Evolutionary conservation across 2,888 invertebrate genomes (phyloP), one percentile per base, ranked within the genome.

Genomic region (Coleophora flavipennella): DNA sequence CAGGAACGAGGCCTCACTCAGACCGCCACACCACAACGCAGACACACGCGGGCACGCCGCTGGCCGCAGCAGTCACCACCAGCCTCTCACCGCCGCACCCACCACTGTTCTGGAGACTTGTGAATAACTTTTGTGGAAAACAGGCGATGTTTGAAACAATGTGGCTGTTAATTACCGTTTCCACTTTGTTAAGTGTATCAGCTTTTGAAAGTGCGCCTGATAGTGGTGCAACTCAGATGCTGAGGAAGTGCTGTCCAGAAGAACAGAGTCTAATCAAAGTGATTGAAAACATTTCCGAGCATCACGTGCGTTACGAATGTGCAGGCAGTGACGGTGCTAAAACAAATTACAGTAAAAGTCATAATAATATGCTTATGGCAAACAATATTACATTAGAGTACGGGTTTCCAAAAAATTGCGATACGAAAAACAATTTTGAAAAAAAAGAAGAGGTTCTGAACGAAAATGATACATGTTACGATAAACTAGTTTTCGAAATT

Each of bases 221-320:
- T 29, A 44, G 50, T 52, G 55, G 56, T 35, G 56, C 61, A 47
- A 45, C 48, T 28, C 46, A 53, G 38, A 53, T 62, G 51, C 77
- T 83, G 53, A 67, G 66, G 38, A 85, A 83, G 62, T 85, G 85
- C 54, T 85, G 85, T 55, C 57, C 61, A 2, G 57, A 55, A 33
- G 53, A 53, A 45, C 53, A 74, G 45, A 72, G 67, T 54, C 65
- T 85, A 34, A 45, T 75, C 39, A 76, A 67, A 64, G 53, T 71
- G 43, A 51, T 49, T 3, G 56, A 62, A 38, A 46, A 49, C 31
- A 43, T 42, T 13, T 40, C 39, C 13, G n/a, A n/a, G n/a, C 43
- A 45, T 36, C 54, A 49, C 41, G 57, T 52, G 29, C 50, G 39
- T 29, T 81, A 64, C 44, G 50, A 68, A 48, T 85, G 85, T 51